Evolutionary conservation across 1,140 invertebrate genomes (phyloP), one percentile per base, ranked within the genome.

Genomic region (Uloborus diversus): DNA sequence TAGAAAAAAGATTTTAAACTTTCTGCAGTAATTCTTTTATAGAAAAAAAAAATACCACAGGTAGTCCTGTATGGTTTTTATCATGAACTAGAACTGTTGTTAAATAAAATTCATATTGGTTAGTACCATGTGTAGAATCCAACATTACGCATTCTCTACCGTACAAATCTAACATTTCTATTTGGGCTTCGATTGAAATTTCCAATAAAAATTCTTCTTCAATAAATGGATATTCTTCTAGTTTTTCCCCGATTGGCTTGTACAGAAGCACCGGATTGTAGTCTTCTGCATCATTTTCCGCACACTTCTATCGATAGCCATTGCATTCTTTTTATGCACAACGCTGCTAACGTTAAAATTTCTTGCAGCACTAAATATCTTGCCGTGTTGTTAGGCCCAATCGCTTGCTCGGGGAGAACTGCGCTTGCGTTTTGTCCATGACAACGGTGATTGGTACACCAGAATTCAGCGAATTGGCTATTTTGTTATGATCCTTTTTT

Each of bases 41-140:
- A 0, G 49, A 69, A 30, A 30, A 69, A 0, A 53, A 30, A 53
- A 53, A 32, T 14, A 49, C 49, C 4, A 53, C 66, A n/a, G 49
- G 49, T 20, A 69, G 23, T 1, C 66, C 49, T 53, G 51, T 49
- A 23, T 69, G 66, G 13, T 69, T 69, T 32, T 28, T n/a, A 20
- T 69, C 66, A 35, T 53, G 25, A 13, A 69, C 20, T 30, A 69
- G 28, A 25, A 56, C 2, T 4, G 66, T 56, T 4, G 30, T 33
- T 25, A 69, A 28, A 13, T 47, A 11, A 49, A 25, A 66, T 3
- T 23, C 25, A 49, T 49, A 49, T 14, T 66, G 20, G 9, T 56
- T 69, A 5, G 66, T 69, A n/a, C 49, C 5, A 25, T 56, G 49
- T 4, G 49, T 69, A 0, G 42, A 51, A n/a, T 69, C 49, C 2